Conservation (phyloP, 2,113 vertebrate genomes). For the Pelusios castaneus region DNA sequence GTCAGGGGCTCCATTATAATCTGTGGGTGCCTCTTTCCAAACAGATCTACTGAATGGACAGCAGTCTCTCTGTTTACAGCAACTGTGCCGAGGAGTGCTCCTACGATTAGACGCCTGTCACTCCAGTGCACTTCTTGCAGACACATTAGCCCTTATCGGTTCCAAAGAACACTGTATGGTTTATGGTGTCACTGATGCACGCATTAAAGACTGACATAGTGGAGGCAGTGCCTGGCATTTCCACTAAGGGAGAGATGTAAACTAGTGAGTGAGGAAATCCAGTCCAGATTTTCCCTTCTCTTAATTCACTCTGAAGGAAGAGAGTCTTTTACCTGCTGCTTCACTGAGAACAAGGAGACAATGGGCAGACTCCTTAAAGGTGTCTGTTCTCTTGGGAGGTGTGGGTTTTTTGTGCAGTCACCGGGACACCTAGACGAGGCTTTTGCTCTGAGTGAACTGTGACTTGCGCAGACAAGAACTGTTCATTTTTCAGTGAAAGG, state of each 20-base stretch:
- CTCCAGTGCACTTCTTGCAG: not conserved
- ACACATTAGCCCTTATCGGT: not conserved
- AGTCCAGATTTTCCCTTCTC: not conserved
- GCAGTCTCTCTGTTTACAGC: not conserved
- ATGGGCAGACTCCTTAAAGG: not conserved
- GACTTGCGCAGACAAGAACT: not conserved
- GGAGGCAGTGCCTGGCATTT: not conserved
- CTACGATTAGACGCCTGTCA: not conserved
- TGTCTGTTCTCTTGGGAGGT: not conserved
- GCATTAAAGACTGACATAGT: not conserved
- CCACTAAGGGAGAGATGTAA: not conserved
- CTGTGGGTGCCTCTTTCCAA: not conserved
- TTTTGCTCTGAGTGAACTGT: not conserved
- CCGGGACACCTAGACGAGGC: not conserved
- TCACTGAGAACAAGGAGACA: not conserved
- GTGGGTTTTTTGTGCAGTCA: not conserved
- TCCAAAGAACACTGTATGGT: not conserved
- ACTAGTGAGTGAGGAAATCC: not conserved
- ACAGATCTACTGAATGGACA: not conserved
- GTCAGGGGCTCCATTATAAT: not conserved
- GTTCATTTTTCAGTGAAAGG: not conserved
- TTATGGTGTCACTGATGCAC: not conserved
- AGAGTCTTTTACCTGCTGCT: not conserved
- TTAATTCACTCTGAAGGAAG: constrained; percentile 29
- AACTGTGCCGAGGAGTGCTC: not conserved